Base-by-base conservation (phyloP, 2,888 invertebrate genomes). In the Brachycybe producta region DNA sequence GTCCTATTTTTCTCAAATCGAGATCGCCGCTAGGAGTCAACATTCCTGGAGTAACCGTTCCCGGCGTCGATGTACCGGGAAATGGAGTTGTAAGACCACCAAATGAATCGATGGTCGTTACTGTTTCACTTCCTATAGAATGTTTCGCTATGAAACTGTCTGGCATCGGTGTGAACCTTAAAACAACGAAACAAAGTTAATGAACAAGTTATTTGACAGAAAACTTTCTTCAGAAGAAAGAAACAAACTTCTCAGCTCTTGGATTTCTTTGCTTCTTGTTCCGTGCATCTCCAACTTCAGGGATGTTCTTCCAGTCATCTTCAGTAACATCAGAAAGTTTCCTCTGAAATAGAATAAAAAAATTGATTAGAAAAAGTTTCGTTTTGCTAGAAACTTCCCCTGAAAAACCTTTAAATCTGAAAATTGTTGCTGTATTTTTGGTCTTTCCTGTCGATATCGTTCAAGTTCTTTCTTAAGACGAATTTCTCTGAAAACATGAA, bases 361-460 rank as follows among this genome's bases (percentile, higher is more conserved):
- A 41, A 46, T 21, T 41, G 5, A 7, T 40, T 21, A 46, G 26
- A 19, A 19, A n/a, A n/a, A n/a, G n/a, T n/a, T n/a, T n/a, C n/a
- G n/a, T 46, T 8, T 11, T 28, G 8, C 7, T 28, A 28, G 11
- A 17, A 42, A 40, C 13, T 36, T 40, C 17, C n/a, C 23, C 26
- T 5, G 5, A 38, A 13, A 26, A 55, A 67, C 69, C 68, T 98
- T 97, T 19, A 99, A 71, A 70, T 99, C 98, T 8, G 92, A 94
- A 66, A 99, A 99, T 64, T 97, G 95, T 64, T 98, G 98, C 64
- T 99, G 97, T 61, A 98, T 98, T 74, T 98, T 98, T 1, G 97
- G 97, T 55, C 86, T 77, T 67, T 98, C 98, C 67, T 95, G 94
- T 62, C 98, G 87, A 70, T 92, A 98, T 66, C 84, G 82, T 64